Evolutionary conservation across 1,140 invertebrate species (phyloP), one percentile per base, ranked within the genome.

Genomic region (Drosophila santomea): DNA sequence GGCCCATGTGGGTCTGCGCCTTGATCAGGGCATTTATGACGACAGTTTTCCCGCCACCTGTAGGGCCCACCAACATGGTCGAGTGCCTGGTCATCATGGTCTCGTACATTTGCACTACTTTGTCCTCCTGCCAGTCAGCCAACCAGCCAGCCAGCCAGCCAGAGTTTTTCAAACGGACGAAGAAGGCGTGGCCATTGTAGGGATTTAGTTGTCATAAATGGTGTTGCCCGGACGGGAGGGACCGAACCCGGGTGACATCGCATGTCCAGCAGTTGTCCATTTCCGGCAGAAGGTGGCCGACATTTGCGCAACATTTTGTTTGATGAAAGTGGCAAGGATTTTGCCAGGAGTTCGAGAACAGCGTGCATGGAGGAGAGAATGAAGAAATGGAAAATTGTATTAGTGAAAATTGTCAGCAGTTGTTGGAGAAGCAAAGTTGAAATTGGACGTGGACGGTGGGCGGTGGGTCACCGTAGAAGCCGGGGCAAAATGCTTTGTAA

Each of bases 11-110:
- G 4, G 94, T 96, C 93, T 97, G 97, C n/a, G 97, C 95, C 86
- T 95, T 95, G 52, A 95, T 95, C 25, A 98, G 93, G 5, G 95
- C 95, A 86, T 97, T 94, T 69, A 98, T 95, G 15, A 98, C 95
- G 10, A 97, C 96, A 12, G 96, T 95, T 93, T 98, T 98, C 15
- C 97, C 97, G 38, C 97, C 97, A 47, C 97, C 97, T 23, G 97
- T 98, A 20, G 97, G 97, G 1, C 97, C 98, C 8, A 98, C 96
- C 38, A 98, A 85, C 97, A 98, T 98, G 10, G 96, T 96, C 23
- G 96, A 97, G 92, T 98, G 97, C 44, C 97, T 94, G 2, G 96
- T 98, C 96, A 97, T 97, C 97, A 98, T 98, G 2, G 97, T 97
- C 93, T 98, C 97, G 86, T 98, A 98, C 82, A 98, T 84, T 93